Evolutionary conservation across 2,113 vertebrate species (phyloP).

Genomic region (Pluvialis apricaria): DNA sequence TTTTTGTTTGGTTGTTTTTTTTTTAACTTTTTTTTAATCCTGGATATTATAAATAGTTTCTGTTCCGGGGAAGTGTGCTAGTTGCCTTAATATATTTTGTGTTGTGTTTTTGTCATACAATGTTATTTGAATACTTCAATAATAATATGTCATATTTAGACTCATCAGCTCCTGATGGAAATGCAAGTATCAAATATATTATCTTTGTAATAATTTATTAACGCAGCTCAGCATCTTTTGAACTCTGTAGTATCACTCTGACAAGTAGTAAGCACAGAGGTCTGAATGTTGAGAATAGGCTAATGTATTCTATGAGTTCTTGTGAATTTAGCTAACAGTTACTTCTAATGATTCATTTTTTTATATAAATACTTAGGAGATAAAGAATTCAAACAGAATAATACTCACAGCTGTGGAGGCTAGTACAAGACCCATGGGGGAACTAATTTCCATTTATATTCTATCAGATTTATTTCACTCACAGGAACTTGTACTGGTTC

Average conservation of each 20-base stretch:
- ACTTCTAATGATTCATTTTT: background rate
- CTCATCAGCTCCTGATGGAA: slow-evolving; percentile 21
- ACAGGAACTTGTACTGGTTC: background rate
- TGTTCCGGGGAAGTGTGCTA: background rate
- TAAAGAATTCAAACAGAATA: background rate
- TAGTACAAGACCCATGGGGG: background rate
- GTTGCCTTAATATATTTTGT: slow-evolving; percentile 40
- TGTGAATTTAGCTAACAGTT: slow-evolving; percentile 1
- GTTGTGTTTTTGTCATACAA: background rate
- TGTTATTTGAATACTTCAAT: background rate
- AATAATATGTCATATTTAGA: slow-evolving; percentile 25
- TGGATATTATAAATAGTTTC: background rate
- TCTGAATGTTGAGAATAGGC: slow-evolving; percentile 8
- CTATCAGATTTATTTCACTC: background rate
- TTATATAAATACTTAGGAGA: background rate
- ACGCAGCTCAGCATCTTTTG: slow-evolving; percentile 21
- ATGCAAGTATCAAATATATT: background rate
- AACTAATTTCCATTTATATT: background rate
- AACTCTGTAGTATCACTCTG: background rate
- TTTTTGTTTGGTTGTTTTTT: background rate
- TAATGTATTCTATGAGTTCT: slow-evolving; percentile 20
- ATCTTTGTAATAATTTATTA: slow-evolving; percentile 67
- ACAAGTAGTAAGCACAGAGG: background rate
- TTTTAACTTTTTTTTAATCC: background rate
- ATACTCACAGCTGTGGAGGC: background rate